Percentiles rank a stretch among this genome's conserved stretches.
Conservation (phyloP, 2,797 vertebrate genomes). For the Sarcoramphus papa region DNA sequence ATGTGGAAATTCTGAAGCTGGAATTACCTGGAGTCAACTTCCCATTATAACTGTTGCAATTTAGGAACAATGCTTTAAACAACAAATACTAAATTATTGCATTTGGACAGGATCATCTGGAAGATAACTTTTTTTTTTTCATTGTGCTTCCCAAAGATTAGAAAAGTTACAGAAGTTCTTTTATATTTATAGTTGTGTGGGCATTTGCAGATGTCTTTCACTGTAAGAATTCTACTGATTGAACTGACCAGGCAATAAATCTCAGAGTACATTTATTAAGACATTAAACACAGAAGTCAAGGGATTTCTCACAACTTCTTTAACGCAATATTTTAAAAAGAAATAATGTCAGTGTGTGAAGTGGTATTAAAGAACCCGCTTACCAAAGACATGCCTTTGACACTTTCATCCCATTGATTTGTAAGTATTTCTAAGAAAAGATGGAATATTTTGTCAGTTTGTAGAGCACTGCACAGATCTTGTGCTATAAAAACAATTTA, state of each 20-base stretch:
- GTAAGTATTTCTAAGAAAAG: constrained; percentile 23
- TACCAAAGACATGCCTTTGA: constrained; percentile 16
- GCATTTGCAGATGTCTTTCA: not conserved
- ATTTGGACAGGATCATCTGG: not conserved
- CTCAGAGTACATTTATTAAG: not conserved
- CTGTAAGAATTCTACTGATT: not conserved
- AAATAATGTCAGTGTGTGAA: constrained; percentile 18
- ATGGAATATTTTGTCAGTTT: constrained; percentile 22
- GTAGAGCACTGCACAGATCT: constrained; percentile 12
- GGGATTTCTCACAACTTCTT: constrained; percentile 19
- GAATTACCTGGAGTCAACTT: not conserved
- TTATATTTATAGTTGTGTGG: not conserved
- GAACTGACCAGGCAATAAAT: not conserved
- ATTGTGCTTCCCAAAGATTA: not conserved
- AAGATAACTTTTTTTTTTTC: not conserved
- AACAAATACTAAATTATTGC: not conserved
- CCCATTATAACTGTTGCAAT: not conserved
- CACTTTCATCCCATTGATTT: constrained; percentile 45
- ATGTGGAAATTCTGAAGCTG: not conserved
- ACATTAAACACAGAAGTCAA: constrained; percentile 9
- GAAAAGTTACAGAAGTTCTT: not conserved
- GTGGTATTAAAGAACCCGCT: constrained; percentile 21
- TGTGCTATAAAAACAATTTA: constrained; percentile 34
- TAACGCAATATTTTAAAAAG: not conserved
- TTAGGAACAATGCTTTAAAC: not conserved